phyloP scores from a whole-genome alignment of 2,113 vertebrate species.

The Pterocles gutturalis region DNA sequence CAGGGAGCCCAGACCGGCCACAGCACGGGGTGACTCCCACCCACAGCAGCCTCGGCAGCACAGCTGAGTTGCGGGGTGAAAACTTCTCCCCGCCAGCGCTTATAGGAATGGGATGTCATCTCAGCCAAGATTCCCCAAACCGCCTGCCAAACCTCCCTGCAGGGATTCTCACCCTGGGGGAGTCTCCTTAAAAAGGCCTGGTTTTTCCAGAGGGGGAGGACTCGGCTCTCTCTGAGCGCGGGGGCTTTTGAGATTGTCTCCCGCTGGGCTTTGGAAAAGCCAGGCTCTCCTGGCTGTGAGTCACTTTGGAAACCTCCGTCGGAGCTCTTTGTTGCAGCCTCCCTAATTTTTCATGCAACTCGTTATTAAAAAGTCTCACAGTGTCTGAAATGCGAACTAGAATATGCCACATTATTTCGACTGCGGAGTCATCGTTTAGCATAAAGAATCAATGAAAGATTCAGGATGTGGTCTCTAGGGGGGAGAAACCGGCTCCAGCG shows the following conservation, averaged over 20 bases:
- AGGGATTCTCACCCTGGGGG: neutral
- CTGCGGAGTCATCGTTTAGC: conserved; percentile 40
- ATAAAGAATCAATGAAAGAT: conserved; percentile 59
- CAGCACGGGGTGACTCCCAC: neutral
- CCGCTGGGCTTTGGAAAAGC: conserved; percentile 33
- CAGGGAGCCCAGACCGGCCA: neutral
- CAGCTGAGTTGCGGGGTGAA: neutral
- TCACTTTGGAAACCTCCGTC: conserved; percentile 41
- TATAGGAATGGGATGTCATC: neutral
- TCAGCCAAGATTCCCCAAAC: neutral
- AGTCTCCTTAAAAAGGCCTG: neutral
- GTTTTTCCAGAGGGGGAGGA: conserved; percentile 23
- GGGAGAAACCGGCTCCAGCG: neutral
- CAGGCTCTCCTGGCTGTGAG: conserved; percentile 12
- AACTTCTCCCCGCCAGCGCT: neutral
- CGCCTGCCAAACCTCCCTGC: neutral
- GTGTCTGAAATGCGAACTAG: conserved; percentile 43
- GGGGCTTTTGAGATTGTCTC: conserved; percentile 39
- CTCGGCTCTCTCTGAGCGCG: neutral
- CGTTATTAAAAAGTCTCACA: conserved; percentile 55
- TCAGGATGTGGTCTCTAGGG: conserved; percentile 52
- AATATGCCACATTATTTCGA: conserved; percentile 34
- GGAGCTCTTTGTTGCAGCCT: conserved; percentile 62
- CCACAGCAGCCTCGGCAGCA: neutral
- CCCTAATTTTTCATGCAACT: conserved; percentile 60